Evolutionary conservation across 2,113 vertebrate genomes (phyloP), one percentile per base, ranked within the genome.

Genomic region (Poeciliopsis turrubarensis): DNA sequence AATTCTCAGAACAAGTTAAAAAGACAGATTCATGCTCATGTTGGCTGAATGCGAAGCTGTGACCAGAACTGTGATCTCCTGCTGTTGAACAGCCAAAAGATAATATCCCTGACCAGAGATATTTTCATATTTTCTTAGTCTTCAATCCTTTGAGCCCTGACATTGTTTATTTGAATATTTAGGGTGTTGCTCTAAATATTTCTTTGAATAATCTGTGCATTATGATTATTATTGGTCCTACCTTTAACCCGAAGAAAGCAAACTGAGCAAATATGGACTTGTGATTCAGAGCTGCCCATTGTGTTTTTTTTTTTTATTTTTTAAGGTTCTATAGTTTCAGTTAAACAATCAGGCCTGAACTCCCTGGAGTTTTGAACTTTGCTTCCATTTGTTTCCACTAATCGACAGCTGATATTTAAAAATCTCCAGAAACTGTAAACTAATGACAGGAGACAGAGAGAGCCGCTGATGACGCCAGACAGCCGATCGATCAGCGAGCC

Each of bases 331-430:
- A 10, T 31, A 30, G 47, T 72, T 66, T 29, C 44, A 14, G 13
- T n/a, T 69, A 26, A 67, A 60, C 9, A 14, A 10, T 25, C 51
- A 8, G 4, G 27, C 25, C 37, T 30, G 25, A 26, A 30, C 6
- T 78, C 66, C 69, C 44, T 67, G 32, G 34, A 8, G 39, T 1
- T 12, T n/a, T 71, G 68, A 78, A 71, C 60, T 37, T 15, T 31
- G 54, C 17, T 3, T 83, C 65, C 72, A 72, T 87, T 79, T 76
- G 66, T 75, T 75, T 70, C 68, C 72, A 54, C n/a, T 63, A 70
- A 85, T 84, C 72, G 73, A 80, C 61, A 27, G 65, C 72, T 79
- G 82, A 74, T 86, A 76, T 90, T 86, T 85, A 71, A 79, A 85
- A 79, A 79, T 60, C 63, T 22, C 25, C 72, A 60, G 34, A 70